Conservation (phyloP, 2,797 vertebrate species). For the Pangasius krempfi region DNA sequence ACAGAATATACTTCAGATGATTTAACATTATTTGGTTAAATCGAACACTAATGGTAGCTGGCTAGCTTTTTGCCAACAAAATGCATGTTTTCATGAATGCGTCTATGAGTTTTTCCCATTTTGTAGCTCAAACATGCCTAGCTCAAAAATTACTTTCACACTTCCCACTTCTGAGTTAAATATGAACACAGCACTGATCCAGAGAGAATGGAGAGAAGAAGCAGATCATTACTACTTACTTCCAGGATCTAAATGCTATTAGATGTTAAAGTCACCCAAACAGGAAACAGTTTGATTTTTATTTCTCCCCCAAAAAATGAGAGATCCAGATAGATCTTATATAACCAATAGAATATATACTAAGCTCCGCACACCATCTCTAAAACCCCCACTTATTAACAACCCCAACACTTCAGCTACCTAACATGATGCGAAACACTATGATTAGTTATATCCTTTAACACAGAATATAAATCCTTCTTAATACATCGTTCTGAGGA, state of each 20-base stretch:
- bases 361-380: not conserved
- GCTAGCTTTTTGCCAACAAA: not conserved
- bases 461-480: no score
- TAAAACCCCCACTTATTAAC: not conserved
- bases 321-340: not conserved
- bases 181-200: not conserved
- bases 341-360: not conserved
- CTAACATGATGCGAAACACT: no score
- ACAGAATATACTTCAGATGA: not conserved
- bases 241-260: not conserved
- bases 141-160: not conserved
- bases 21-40: not conserved
- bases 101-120: not conserved
- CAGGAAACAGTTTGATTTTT: not conserved
- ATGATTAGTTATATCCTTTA: not conserved
- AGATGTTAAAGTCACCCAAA: not conserved
- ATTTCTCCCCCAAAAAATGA: not conserved
- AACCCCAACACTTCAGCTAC: not conserved
- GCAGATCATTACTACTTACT: not conserved
- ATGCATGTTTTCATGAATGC: not conserved
- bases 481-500: not conserved
- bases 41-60: not conserved
- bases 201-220: no score
- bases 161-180: not conserved
- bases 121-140: not conserved